Evolutionary conservation across 2,888 invertebrate genomes (phyloP), one percentile per base, ranked within the genome.

Genomic region (Eristalis arbustorum): DNA sequence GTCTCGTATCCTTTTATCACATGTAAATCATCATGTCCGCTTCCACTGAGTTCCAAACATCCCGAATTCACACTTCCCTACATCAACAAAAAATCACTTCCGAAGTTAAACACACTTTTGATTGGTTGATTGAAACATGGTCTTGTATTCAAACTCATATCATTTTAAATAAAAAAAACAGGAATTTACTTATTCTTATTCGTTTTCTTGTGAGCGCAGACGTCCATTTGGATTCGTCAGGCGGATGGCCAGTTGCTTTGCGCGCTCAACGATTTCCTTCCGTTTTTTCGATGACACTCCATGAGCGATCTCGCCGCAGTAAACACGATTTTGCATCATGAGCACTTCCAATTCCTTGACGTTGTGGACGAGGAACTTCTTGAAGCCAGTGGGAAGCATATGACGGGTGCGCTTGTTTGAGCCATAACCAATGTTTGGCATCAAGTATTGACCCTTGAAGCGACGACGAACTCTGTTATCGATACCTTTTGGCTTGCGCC

Each of bases 401-500:
- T 99, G 99, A 92, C 96, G 96, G 83, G 98, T 98, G 92, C 96
- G 97, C 92, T 97, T 96, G 93, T 97, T 97, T 90, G 98, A 98
- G 89, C 99, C 99, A 93, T 99, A 99, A 95, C 99, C 99, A 93
- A 99, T 98, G 93, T 96, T 98, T 89, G 99, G 99, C 99, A 99
- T 99, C 94, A 98, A 94, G 92, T 96, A 98, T 93, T 99, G 99
- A 37, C 99, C 99, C 96, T 99, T 99, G 95, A 99, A 99, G 90
- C 99, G 96, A 93, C 99, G 96, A 90, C 99, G 96, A 67, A 99
- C 99, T 94, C 99, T 96, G 96, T 99, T 99, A 94, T 99, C 99
- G 94, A 99, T 99, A 98, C 99, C 99, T 94, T 99, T 99, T 23
- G 99, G 99, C 94, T 99, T 99, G 93, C 99, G 96, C 99, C 99